These are phyloP conservation scores for Myiagra hebetior DNA, from an alignment of 2,113 vertebrate genomes.

Conservation along the genomic window DNA sequence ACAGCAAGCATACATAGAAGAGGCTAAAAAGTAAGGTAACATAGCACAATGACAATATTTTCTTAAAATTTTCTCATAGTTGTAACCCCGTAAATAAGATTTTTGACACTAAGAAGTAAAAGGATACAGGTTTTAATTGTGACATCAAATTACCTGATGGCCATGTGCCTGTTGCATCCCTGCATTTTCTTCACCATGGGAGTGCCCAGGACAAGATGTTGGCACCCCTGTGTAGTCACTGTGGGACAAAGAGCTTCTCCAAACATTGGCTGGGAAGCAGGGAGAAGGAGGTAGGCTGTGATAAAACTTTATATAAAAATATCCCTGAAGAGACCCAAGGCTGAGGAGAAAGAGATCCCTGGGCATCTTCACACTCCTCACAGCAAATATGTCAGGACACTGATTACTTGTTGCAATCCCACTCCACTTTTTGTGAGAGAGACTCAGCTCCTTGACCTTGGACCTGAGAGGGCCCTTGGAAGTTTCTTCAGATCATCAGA, in stretches of 20 bases:
- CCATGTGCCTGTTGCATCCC: rapidly evolving
- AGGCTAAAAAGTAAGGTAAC: neutral
- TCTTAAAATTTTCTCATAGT: neutral
- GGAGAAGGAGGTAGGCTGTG: neutral
- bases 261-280: neutral
- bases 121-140: neutral
- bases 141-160: neutral
- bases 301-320: neutral
- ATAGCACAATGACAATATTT: neutral
- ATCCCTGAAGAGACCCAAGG: neutral
- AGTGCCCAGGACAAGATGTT: neutral
- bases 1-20: neutral
- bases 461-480: neutral
- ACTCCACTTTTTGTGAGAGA: neutral
- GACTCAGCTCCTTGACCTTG: neutral
- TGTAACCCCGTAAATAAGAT: neutral
- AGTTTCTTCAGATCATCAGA: neutral
- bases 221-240: neutral
- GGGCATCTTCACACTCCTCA: neutral
- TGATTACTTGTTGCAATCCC: neutral
- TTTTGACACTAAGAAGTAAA: neutral
- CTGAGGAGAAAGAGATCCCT: neutral
- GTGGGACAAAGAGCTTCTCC: neutral
- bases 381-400: neutral
- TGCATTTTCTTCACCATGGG: neutral